Evolutionary conservation across 1,140 invertebrate species (phyloP).

Genomic region (Patella vulgata): DNA sequence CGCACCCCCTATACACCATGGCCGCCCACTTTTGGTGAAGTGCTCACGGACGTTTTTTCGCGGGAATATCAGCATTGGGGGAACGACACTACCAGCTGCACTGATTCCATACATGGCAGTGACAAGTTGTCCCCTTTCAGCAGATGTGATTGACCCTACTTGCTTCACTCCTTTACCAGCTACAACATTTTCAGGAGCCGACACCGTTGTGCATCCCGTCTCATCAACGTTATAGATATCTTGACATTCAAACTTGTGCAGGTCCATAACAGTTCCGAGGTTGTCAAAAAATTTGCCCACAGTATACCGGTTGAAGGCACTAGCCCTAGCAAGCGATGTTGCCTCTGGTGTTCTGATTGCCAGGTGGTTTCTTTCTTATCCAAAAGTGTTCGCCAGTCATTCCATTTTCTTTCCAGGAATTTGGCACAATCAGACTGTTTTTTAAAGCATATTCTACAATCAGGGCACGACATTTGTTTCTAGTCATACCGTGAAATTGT

Average conservation of each 20-base stretch:
- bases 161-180: slow-evolving; percentile 62
- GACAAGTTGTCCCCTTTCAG: slow-evolving; percentile 60
- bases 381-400: slow-evolving; percentile 2
- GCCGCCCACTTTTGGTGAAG: too few relatives aligned
- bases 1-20: too few relatives aligned
- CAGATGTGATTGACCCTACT: slow-evolving; percentile 65
- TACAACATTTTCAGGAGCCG: slow-evolving; percentile 62
- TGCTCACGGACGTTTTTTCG: slow-evolving; percentile 40
- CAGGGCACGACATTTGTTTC: slow-evolving; percentile 8
- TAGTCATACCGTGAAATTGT: slow-evolving; percentile 17
- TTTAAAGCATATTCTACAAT: slow-evolving; percentile 82
- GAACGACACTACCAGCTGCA: slow-evolving; percentile 37
- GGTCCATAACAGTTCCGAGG: slow-evolving; percentile 46
- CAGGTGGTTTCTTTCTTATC: slow-evolving; percentile 6
- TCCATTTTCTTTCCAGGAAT: slow-evolving; percentile 6
- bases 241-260: slow-evolving; percentile 57
- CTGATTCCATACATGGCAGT: slow-evolving; percentile 47
- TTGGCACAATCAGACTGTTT: slow-evolving; percentile 93
- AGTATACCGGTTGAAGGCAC: slow-evolving; percentile 12
- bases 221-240: slow-evolving; percentile 69
- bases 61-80: slow-evolving; percentile 56
- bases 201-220: slow-evolving; percentile 67
- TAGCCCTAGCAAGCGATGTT: slow-evolving; percentile 22
- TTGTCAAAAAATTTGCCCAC: slow-evolving; percentile 23
- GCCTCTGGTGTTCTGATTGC: slow-evolving; percentile 18